These are phyloP conservation scores for Phasia obesa DNA, from an alignment of 2,888 invertebrate genomes.

Conservation along the genomic window DNA sequence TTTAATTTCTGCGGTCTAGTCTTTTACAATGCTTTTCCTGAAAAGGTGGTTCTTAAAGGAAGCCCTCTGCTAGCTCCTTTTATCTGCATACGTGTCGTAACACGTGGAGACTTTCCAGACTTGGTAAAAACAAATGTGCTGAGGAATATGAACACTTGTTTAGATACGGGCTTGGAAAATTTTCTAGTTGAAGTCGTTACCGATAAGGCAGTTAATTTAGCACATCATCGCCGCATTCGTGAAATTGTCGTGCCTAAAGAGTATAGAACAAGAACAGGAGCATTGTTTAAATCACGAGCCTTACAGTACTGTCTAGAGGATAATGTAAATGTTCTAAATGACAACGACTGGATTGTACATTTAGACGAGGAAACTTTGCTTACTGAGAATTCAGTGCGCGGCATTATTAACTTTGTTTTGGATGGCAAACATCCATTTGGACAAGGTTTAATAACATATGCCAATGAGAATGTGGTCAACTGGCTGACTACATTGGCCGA, in stretches of 20 bases:
- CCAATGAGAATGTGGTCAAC: conserved; percentile 97
- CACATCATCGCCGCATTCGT: conserved; percentile 90
- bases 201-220: conserved; percentile 91
- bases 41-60: conserved; percentile 93
- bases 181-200: conserved; percentile 98
- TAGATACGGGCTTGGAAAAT: conserved; percentile 95
- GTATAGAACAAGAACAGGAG: conserved; percentile 95
- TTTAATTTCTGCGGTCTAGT: conserved; percentile 92
- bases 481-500: conserved; percentile 98
- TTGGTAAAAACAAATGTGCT: conserved; percentile 93
- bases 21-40: conserved; percentile 96
- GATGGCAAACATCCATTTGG: conserved; percentile 98
- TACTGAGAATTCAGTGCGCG: conserved; percentile 94
- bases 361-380: conserved; percentile 97
- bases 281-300: conserved; percentile 96
- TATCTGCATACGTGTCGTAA: conserved; percentile 96
- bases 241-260: conserved; percentile 94
- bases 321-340: conserved; percentile 91
- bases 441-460: conserved; percentile 97
- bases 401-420: conserved; percentile 95
- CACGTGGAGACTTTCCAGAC: conserved; percentile 96
- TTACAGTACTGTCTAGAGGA: conserved; percentile 97
- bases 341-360: conserved; percentile 98
- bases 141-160: conserved; percentile 93
- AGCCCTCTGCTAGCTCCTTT: conserved; percentile 96